Conservation (phyloP, 2,888 invertebrate genomes). For the Hirtodrosophila confusa region DNA sequence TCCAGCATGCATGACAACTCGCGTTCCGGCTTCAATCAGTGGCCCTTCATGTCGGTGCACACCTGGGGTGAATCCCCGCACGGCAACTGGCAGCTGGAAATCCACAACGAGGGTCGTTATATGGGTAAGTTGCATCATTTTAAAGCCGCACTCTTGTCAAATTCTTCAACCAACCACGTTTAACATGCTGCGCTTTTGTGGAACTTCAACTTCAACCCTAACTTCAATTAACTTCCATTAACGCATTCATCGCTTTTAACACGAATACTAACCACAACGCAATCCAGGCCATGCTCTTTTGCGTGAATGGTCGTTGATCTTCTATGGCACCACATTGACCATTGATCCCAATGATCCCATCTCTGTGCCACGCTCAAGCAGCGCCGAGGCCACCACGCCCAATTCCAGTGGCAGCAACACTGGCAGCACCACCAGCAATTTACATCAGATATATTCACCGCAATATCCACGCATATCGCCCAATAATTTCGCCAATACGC, state of each 20-base stretch:
- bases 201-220: slow-evolving; percentile 31
- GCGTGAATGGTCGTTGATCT: slow-evolving; percentile 96
- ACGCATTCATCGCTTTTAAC: slow-evolving; percentile 23
- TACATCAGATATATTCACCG: slow-evolving; percentile 83
- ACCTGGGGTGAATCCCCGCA: slow-evolving; percentile 98
- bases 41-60: slow-evolving; percentile 99
- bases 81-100: slow-evolving; percentile 97
- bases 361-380: slow-evolving; percentile 82
- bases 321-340: slow-evolving; percentile 92
- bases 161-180: slow-evolving; percentile 21
- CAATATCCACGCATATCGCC: slow-evolving; percentile 82
- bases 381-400: slow-evolving; percentile 80
- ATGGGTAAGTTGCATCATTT: slow-evolving; percentile 87
- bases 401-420: slow-evolving; percentile 65
- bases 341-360: slow-evolving; percentile 88
- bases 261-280: not conserved
- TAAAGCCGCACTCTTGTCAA: not conserved
- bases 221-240: slow-evolving; percentile 17
- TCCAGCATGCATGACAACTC: slow-evolving; percentile 91
- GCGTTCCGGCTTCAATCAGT: slow-evolving; percentile 95
- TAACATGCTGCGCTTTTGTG: slow-evolving; percentile 76
- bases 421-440: slow-evolving; percentile 75
- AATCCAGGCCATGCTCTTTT: slow-evolving; percentile 94
- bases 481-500: slow-evolving; percentile 75
- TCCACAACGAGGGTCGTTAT: slow-evolving; percentile 96